These are phyloP conservation scores for Epistrophella euchroma DNA, from an alignment of 2,888 invertebrate genomes.

Conservation along the genomic window DNA sequence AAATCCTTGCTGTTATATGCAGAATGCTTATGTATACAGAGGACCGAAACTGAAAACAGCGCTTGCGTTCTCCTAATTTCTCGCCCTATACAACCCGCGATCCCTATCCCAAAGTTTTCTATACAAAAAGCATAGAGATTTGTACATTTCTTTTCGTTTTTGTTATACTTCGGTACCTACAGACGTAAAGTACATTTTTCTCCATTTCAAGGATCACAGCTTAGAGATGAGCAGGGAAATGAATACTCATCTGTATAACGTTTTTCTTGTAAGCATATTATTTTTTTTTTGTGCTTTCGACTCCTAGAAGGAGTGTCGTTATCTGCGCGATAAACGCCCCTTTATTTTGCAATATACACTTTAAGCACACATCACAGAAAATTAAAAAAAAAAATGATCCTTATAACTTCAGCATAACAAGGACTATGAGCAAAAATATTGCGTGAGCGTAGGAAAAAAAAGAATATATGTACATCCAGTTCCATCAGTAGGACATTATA, in stretches of 20 bases:
- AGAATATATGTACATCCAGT: neutral
- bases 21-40: conserved; percentile 2
- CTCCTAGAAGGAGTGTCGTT: conserved; percentile 77
- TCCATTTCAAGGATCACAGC: conserved; percentile 64
- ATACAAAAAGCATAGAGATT: conserved; percentile 36
- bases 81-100: conserved; percentile 46
- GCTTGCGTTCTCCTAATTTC: conserved; percentile 70
- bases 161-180: conserved; percentile 14
- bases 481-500: conserved; percentile 37
- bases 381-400: conserved; percentile 49
- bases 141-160: conserved; percentile 31
- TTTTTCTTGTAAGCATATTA: conserved; percentile 45
- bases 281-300: conserved; percentile 17
- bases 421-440: conserved; percentile 33
- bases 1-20: conserved; percentile 70
- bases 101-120: neutral
- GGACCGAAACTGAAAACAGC: conserved; percentile 42
- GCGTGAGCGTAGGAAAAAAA: conserved; percentile 18
- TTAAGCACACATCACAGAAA: conserved; percentile 45
- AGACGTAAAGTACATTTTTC: conserved; percentile 35
- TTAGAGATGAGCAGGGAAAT: conserved; percentile 69
- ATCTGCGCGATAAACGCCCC: conserved; percentile 79
- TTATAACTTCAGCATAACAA: conserved; percentile 45
- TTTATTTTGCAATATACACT: conserved; percentile 73
- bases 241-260: conserved; percentile 46